These are phyloP conservation scores for Sparus aurata DNA, from an alignment of 2,797 vertebrate genomes.

Conservation along the genomic window DNA sequence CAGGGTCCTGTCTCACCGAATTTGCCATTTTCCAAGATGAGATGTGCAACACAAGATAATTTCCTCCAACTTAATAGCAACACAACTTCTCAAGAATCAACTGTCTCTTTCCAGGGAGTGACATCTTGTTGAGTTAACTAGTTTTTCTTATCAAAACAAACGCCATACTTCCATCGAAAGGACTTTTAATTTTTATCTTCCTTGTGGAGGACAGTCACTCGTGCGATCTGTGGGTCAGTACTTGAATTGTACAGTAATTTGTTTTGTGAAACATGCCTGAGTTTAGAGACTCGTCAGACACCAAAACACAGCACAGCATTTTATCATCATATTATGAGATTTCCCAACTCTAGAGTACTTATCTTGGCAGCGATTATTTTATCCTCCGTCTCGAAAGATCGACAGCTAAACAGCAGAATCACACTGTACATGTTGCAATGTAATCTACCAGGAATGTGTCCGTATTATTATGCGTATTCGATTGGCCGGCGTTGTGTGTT, in stretches of 20 bases:
- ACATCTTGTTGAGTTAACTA: too few relatives aligned
- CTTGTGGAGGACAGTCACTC: too few relatives aligned
- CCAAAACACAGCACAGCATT: neutral
- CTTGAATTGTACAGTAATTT: neutral
- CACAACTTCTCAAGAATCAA: too few relatives aligned
- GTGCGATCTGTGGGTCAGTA: neutral
- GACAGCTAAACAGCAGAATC: neutral
- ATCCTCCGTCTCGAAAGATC: neutral
- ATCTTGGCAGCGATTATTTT: neutral
- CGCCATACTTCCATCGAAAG: neutral
- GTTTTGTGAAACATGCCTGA: neutral
- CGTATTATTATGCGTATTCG: neutral
- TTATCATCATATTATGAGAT: neutral
- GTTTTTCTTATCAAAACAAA: neutral
- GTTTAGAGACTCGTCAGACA: neutral
- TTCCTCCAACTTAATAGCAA: too few relatives aligned
- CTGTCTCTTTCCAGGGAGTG: too few relatives aligned
- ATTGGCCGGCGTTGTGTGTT: neutral
- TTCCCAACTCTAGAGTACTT: neutral
- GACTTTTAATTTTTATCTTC: neutral
- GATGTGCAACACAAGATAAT: too few relatives aligned
- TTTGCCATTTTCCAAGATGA: too few relatives aligned
- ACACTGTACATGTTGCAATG: neutral
- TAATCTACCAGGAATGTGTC: neutral
- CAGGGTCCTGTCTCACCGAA: neutral